These are phyloP conservation scores for Petrocephalus sullivani DNA, from an alignment of 2,797 vertebrate species.

Conservation along the genomic window DNA sequence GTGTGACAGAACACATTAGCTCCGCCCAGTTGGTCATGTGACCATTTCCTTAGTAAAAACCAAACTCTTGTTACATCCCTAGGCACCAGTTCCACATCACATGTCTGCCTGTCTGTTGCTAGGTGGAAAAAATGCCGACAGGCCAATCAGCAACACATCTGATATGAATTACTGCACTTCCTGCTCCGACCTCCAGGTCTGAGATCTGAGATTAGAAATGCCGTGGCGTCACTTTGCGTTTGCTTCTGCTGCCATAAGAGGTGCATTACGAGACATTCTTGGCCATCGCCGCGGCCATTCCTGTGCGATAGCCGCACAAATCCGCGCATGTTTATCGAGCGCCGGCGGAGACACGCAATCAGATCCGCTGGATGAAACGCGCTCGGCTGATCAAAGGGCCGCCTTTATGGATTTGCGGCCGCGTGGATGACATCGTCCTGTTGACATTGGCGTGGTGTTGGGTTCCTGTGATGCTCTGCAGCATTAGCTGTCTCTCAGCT, in stretches of 20 bases:
- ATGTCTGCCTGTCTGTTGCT: neutral
- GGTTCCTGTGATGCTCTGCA: neutral
- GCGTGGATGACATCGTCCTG: constrained; percentile 29
- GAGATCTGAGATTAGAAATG: constrained; percentile 12
- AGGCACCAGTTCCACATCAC: neutral
- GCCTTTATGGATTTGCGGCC: constrained; percentile 31
- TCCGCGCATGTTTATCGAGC: constrained; percentile 16
- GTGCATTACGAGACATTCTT: neutral
- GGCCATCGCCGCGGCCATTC: constrained; percentile 12
- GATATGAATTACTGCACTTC: constrained; percentile 24
- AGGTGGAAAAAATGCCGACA: constrained; percentile 7
- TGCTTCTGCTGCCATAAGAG: constrained; percentile 13
- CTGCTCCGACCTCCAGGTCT: constrained; percentile 14
- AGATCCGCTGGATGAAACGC: constrained; percentile 26
- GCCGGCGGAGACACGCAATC: constrained; percentile 31
- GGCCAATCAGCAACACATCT: constrained; percentile 15
- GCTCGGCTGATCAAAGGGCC: constrained; percentile 36
- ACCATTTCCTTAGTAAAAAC: neutral
- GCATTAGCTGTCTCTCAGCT: constrained; percentile 24
- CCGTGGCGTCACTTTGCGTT: constrained; percentile 23
- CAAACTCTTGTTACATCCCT: neutral
- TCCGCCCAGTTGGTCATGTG: neutral
- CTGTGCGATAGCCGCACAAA: neutral
- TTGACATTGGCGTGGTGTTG: constrained; percentile 33
- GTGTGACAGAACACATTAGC: neutral